phyloP scores from a whole-genome alignment of 2,888 invertebrate species.

The Elmis aenea region DNA sequence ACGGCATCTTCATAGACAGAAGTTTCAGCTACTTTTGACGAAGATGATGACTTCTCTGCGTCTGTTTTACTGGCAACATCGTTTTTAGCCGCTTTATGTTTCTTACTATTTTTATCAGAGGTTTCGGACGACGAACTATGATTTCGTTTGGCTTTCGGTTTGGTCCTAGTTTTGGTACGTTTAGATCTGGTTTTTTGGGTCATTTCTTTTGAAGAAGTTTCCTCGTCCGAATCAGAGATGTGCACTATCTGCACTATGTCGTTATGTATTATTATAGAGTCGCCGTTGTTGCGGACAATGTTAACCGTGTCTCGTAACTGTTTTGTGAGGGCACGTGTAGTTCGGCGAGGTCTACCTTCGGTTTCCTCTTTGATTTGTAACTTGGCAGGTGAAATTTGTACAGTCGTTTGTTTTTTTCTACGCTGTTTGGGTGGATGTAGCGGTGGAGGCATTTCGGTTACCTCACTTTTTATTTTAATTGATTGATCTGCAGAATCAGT shows the following conservation, averaged over 20 bases:
- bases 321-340: slow-evolving; percentile 4
- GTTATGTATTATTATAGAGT: no score
- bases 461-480: slow-evolving; percentile 3
- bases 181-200: no score
- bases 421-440: background rate
- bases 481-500: no score
- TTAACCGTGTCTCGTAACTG: no score
- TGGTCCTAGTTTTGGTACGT: no score
- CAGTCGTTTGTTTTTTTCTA: slow-evolving; percentile 11
- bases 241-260: no score
- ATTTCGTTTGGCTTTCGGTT: no score
- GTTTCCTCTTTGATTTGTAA: slow-evolving; percentile 8
- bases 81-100: slow-evolving; percentile 1
- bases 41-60: background rate
- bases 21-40: no score
- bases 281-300: no score
- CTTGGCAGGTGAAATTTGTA: slow-evolving; percentile 11
- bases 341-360: slow-evolving; percentile 18
- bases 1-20: slow-evolving; percentile 47
- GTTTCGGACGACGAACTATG: slow-evolving; percentile 8
- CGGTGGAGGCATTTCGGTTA: slow-evolving; percentile 5
- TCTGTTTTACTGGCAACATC: slow-evolving; percentile 6
- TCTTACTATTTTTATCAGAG: slow-evolving; percentile 5
- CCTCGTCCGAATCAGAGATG: no score
- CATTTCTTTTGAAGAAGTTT: no score